Evolutionary conservation across 2,888 invertebrate genomes (phyloP), one percentile per base, ranked within the genome.

Genomic region (Leptinotarsa peninsularis): DNA sequence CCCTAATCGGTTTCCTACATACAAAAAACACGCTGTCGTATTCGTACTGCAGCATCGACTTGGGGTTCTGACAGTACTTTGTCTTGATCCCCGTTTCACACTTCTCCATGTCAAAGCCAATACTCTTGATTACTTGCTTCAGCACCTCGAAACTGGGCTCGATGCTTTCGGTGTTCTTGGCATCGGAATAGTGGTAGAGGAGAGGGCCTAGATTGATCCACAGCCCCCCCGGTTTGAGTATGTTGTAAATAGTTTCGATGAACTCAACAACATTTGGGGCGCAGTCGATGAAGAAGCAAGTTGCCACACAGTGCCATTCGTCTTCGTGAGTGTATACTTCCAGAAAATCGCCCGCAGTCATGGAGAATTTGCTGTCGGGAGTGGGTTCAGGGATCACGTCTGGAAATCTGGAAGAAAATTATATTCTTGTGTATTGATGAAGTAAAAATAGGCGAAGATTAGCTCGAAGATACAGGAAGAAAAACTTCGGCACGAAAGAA

Each of bases 261-360:
- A 98, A 99, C 84, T 95, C 94, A 4, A 98, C 94, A 21, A 99
- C 94, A 87, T 99, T 99, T 76, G 96, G 95, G 0, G 98, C 98
- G 84, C 99, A 99, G 89, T 99, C 99, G 73, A 99, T 96, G 88
- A 99, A 99, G 90, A 99, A 99, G 82, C 98, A 98, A 0, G 98
- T 98, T 0, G 96, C 96, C 0, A 99, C 93, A 86, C 96, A 97
- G 85, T 98, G 93, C 95, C 98, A 98, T 70, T 93, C 91, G 77
- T 94, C 92, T 63, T 89, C 84, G 58, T 91, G 91, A 1, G 91
- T 93, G 86, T 95, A 95, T 13, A 97, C 96, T 90, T 98, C 97
- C 18, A 98, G 90, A 86, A 99, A 99, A 87, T 99, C 98, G 0
- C 99, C 99, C 17, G 98, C 99, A 0, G 96, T 95, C 95, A 99